Evolutionary conservation across 1,140 invertebrate species (phyloP).

Genomic region (Hyles euphorbiae): DNA sequence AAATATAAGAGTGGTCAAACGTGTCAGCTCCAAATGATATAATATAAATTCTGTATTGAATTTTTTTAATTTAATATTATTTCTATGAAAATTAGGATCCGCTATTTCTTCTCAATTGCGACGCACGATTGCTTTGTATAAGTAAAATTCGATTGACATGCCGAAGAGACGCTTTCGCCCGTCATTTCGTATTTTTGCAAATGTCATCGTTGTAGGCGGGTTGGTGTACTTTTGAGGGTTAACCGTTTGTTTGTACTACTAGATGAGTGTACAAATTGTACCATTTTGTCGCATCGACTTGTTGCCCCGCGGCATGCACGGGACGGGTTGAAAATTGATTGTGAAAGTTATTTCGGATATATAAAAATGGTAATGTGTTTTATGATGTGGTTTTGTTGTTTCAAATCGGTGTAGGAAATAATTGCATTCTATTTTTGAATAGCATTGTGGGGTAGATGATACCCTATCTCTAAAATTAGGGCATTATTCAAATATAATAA

Average conservation of each 20-base stretch:
- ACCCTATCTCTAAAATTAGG: too few relatives aligned
- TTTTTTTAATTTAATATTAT: too few relatives aligned
- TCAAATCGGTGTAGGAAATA: too few relatives aligned
- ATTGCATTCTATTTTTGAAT: too few relatives aligned
- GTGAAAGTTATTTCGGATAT: conserved; percentile 3
- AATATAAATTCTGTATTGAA: too few relatives aligned
- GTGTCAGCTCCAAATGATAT: too few relatives aligned
- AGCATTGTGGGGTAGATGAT: too few relatives aligned
- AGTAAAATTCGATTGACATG: conserved; percentile 56
- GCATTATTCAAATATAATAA: too few relatives aligned
- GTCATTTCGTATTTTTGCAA: conserved; percentile 57
- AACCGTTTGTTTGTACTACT: conserved; percentile 18
- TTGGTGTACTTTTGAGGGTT: conserved; percentile 24
- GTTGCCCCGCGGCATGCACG: background rate
- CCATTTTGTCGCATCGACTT: background rate
- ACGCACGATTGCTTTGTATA: conserved; percentile 29
- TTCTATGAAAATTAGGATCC: background rate
- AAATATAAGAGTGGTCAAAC: too few relatives aligned
- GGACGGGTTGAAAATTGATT: conserved; percentile 1
- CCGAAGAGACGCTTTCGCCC: conserved; percentile 45
- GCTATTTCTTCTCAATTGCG: conserved; percentile 12
- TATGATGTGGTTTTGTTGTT: too few relatives aligned
- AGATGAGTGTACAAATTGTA: conserved; percentile 19
- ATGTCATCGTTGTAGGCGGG: conserved; percentile 45
- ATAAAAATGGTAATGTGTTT: too few relatives aligned